These are phyloP conservation scores for Babyrousa celebensis DNA, from an alignment of 2,797 vertebrate genomes.

Conservation along the genomic window DNA sequence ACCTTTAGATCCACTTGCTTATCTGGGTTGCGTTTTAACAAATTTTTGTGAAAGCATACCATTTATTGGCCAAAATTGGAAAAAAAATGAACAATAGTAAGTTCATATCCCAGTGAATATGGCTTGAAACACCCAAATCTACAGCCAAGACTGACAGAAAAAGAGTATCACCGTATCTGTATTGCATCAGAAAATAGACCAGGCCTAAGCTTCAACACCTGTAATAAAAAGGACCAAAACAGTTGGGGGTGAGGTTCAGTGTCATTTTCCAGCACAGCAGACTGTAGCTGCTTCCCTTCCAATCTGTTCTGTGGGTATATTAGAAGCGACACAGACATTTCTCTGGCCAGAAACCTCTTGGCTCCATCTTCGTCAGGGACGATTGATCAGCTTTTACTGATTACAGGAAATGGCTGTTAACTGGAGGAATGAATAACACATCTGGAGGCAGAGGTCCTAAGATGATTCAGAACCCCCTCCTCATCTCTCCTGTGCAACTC, in stretches of 20 bases:
- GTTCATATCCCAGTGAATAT: slow-evolving; percentile 64
- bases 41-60: slow-evolving; percentile 74
- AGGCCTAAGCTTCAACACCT: slow-evolving; percentile 14
- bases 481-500: background rate
- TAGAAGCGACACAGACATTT: slow-evolving; percentile 86
- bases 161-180: slow-evolving; percentile 60
- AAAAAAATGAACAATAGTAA: slow-evolving; percentile 75
- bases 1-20: slow-evolving; percentile 83
- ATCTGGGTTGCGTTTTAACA: slow-evolving; percentile 81
- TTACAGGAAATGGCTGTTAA: slow-evolving; percentile 90
- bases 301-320: slow-evolving; percentile 81
- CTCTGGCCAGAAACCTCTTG: slow-evolving; percentile 87
- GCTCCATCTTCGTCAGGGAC: slow-evolving; percentile 89
- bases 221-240: slow-evolving; percentile 7
- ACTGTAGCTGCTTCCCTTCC: slow-evolving; percentile 74
- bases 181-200: slow-evolving; percentile 65
- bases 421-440: slow-evolving; percentile 88
- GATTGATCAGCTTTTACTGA: slow-evolving; percentile 90
- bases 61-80: slow-evolving; percentile 79
- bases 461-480: slow-evolving; percentile 80
- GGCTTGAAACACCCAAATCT: slow-evolving; percentile 47
- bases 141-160: slow-evolving; percentile 76
- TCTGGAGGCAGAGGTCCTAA: slow-evolving; percentile 81
- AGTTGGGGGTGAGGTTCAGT: background rate
- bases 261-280: slow-evolving; percentile 32